These are phyloP conservation scores for Carassius carassius DNA, from an alignment of 2,113 vertebrate species.

Conservation along the genomic window DNA sequence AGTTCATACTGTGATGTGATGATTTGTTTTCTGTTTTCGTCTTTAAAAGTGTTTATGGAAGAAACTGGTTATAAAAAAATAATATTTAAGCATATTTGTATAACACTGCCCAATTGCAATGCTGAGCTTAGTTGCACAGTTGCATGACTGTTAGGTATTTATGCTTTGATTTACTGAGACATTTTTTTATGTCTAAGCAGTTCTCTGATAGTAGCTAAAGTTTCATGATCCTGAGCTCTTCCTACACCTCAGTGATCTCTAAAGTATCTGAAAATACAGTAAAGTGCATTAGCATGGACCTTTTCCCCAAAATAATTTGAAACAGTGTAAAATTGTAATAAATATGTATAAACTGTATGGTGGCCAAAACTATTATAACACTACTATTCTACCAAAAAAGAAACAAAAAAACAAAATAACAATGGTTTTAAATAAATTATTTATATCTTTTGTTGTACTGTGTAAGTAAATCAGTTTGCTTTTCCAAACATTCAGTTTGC, in stretches of 20 bases:
- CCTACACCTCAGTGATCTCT: background rate
- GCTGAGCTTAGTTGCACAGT: background rate
- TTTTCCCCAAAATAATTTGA: background rate
- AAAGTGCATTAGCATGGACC: background rate
- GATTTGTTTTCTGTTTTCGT: background rate
- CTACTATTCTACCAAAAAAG: no score
- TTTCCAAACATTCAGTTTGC: no score
- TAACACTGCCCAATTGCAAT: background rate
- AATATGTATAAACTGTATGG: no score
- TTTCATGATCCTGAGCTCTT: background rate
- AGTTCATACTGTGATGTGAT: background rate
- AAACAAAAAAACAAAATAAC: no score
- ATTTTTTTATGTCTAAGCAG: background rate
- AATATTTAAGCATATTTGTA: background rate
- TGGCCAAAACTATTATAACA: no score
- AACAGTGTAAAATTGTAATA: no score
- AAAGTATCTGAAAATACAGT: background rate
- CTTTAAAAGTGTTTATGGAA: background rate
- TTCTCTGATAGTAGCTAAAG: background rate
- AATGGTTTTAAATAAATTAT: no score
- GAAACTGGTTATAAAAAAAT: background rate
- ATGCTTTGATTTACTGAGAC: background rate
- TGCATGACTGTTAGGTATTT: background rate
- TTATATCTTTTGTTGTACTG: no score
- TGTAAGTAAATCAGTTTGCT: no score